Base-by-base conservation (phyloP, 2,113 vertebrate genomes). In the Chaetura pelagica region DNA sequence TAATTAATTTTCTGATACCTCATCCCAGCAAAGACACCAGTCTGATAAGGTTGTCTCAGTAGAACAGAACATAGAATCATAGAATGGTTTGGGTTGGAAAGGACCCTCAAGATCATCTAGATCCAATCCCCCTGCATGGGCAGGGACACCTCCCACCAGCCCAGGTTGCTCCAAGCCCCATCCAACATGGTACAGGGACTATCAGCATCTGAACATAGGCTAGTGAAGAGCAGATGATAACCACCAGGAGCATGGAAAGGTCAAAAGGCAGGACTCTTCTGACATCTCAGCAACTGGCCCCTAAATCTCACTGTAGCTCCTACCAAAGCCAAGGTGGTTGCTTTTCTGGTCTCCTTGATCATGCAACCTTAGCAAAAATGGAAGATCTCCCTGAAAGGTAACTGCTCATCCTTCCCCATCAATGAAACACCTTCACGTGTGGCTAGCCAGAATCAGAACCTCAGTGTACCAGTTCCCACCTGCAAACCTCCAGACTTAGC, bases 401-500 rank as follows among this genome's bases (percentile, higher is more conserved):
- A 8, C 30, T 57, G 24, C n/a, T n/a, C n/a, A n/a, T n/a, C n/a
- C n/a, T n/a, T n/a, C n/a, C n/a, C n/a, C n/a, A n/a, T n/a, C n/a
- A n/a, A n/a, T n/a, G 5, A 32, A 83, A 26, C 42, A n/a, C 24
- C n/a, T 34, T 38, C 2, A 1, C 1, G 7, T 6, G 3, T 35
- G 77, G 40, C 57, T 46, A 78, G 35, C 35, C 62, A 82, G 66
- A 82, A 68, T 55, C 34, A 54, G 58, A 84, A 18, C 77, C 49
- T 49, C 54, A 48, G 10, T 30, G 58, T 52, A 30, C 30, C 23
- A 30, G 51, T 63, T 84, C 68, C 69, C 69, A 49, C 20, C 1
- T 18, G 52, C 44, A 78, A 35, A 46, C 10, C 71, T 59, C 64
- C 55, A 74, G 73, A 34, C 17, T 77, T 10, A 63, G 77, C 84